Conservation (phyloP, 2,797 vertebrate species). For the Sternotherus odoratus region DNA sequence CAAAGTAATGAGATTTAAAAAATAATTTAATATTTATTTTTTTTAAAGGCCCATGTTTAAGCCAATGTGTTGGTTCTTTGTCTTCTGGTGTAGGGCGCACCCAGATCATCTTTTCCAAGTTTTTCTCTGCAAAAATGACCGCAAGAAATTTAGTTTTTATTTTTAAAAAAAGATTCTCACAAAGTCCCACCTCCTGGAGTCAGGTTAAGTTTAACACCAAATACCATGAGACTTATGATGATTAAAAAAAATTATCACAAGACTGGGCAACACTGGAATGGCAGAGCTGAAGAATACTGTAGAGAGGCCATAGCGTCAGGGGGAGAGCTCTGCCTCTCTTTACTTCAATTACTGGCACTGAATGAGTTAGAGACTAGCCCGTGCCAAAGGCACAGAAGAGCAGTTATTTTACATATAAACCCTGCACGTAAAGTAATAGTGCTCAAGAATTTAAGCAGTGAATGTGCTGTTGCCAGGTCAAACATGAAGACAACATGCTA, state of each 20-base stretch:
- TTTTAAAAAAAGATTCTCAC: neutral
- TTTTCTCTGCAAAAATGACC: neutral
- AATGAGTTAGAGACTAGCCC: neutral
- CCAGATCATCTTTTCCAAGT: neutral
- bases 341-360: neutral
- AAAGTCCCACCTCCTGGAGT: neutral
- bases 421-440: neutral
- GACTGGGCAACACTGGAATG: neutral
- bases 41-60: too few relatives aligned
- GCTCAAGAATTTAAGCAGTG: neutral
- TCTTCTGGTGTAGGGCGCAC: neutral
- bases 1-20: neutral
- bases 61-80: neutral
- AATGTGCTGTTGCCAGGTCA: neutral
- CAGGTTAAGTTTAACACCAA: neutral
- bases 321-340: neutral
- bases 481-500: accelerated
- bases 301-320: neutral
- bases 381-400: neutral
- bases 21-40: too few relatives aligned
- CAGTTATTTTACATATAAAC: neutral
- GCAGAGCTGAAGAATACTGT: neutral
- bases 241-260: neutral
- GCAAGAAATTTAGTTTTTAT: neutral
- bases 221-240: neutral